phyloP scores from a whole-genome alignment of 2,888 invertebrate genomes.

The Campoplex nolae region DNA sequence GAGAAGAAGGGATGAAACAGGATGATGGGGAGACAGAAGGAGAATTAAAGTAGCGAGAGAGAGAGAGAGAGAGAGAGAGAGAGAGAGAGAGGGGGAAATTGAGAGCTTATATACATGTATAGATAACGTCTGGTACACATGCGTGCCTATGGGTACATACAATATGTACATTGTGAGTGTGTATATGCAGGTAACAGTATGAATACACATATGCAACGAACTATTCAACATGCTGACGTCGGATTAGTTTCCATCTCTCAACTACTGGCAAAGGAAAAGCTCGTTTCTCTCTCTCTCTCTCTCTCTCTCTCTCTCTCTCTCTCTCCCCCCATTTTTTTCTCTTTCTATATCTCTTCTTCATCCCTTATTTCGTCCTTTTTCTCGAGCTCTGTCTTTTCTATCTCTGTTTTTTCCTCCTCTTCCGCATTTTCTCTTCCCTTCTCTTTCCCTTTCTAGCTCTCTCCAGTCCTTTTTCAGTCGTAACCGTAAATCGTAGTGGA shows the following conservation, averaged over 20 bases:
- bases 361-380: not conserved
- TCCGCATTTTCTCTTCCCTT: not conserved
- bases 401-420: not conserved
- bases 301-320: too few relatives aligned
- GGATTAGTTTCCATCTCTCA: slow-evolving; percentile 67
- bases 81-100: too few relatives aligned
- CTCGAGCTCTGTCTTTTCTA: slow-evolving; percentile 1
- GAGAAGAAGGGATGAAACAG: slow-evolving; percentile 39
- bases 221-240: slow-evolving; percentile 68
- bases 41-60: slow-evolving; percentile 50
- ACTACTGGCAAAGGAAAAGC: slow-evolving; percentile 56
- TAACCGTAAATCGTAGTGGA: slow-evolving; percentile 60
- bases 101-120: slow-evolving; percentile 3
- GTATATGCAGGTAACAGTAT: slow-evolving; percentile 9
- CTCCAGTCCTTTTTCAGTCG: slow-evolving; percentile 38
- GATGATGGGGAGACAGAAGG: slow-evolving; percentile 40
- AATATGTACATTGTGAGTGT: not conserved
- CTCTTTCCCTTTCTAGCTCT: not conserved
- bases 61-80: not conserved
- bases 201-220: slow-evolving; percentile 20
- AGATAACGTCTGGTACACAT: not conserved
- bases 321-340: not conserved
- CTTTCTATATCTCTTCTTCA: not conserved
- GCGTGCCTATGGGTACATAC: not conserved
- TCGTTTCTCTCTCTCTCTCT: slow-evolving; percentile 34